These are phyloP conservation scores for Petrocephalus zakoni DNA, from an alignment of 2,113 vertebrate genomes.

Conservation along the genomic window DNA sequence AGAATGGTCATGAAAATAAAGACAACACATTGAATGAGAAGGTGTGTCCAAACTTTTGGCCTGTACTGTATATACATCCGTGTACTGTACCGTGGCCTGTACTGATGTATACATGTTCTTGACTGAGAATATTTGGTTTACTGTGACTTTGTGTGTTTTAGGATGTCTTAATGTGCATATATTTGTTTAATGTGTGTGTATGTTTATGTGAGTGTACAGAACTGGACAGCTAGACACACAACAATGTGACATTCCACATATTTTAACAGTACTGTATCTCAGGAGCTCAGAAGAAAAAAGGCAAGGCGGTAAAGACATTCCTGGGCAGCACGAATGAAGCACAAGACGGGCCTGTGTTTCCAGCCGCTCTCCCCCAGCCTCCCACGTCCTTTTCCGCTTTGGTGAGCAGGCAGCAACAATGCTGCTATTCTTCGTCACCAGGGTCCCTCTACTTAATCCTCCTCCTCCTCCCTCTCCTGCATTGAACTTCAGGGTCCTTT, in stretches of 20 bases:
- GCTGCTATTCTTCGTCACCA: slow-evolving; percentile 44
- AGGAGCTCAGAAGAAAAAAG: not conserved
- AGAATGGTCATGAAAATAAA: no score
- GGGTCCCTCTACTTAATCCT: slow-evolving; percentile 44
- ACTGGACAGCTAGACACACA: not conserved
- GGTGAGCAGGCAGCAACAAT: slow-evolving; percentile 55
- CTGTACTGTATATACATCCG: no score
- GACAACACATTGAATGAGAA: no score
- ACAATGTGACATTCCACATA: not conserved
- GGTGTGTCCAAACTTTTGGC: no score
- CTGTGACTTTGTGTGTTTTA: slow-evolving; percentile 8
- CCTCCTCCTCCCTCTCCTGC: slow-evolving; percentile 32
- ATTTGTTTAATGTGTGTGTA: not conserved
- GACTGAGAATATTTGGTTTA: slow-evolving; percentile 13
- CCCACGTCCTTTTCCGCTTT: slow-evolving; percentile 42
- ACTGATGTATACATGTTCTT: not conserved
- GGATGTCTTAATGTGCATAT: not conserved
- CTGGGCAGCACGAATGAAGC: slow-evolving; percentile 19
- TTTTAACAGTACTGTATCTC: not conserved
- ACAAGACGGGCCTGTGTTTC: slow-evolving; percentile 35
- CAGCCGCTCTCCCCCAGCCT: slow-evolving; percentile 30
- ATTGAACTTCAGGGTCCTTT: slow-evolving; percentile 45
- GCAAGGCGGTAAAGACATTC: not conserved
- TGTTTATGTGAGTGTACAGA: not conserved
- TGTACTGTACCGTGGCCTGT: no score